These are phyloP conservation scores for Azemiops feae DNA, from an alignment of 2,113 vertebrate species.

Conservation along the genomic window DNA sequence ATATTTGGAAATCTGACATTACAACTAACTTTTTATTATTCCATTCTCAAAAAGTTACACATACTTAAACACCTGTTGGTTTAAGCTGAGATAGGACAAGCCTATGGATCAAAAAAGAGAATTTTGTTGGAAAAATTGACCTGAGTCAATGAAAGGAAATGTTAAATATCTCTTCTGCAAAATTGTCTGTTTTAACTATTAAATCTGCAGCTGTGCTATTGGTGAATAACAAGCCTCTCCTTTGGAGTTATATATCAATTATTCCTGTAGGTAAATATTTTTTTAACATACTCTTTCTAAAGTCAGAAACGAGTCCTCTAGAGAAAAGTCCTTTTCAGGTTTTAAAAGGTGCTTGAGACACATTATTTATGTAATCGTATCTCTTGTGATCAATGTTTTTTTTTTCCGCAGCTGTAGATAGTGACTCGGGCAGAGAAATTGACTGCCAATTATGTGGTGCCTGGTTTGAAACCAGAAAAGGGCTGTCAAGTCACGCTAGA, in stretches of 20 bases:
- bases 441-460: slow-evolving; percentile 91
- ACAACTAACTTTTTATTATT: background rate
- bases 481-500: slow-evolving; percentile 88
- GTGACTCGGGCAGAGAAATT: slow-evolving; percentile 85
- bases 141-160: background rate
- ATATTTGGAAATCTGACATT: background rate
- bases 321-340: background rate
- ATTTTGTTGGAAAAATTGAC: background rate
- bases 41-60: background rate
- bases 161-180: background rate
- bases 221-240: background rate
- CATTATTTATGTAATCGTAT: slow-evolving; percentile 11
- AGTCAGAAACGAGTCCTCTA: background rate
- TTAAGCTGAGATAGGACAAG: background rate
- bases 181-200: slow-evolving; percentile 10
- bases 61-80: background rate
- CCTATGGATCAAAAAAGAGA: background rate
- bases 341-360: slow-evolving; percentile 18
- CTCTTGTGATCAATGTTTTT: slow-evolving; percentile 55
- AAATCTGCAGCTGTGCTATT: slow-evolving; percentile 29
- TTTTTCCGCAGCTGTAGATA: slow-evolving; percentile 81
- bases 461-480: slow-evolving; percentile 94
- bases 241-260: slow-evolving; percentile 17
- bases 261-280: background rate
- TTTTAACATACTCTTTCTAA: background rate